These are phyloP conservation scores for Clavelina lepadiformis DNA, from an alignment of 23 tunicate species.

Conservation along the genomic window DNA sequence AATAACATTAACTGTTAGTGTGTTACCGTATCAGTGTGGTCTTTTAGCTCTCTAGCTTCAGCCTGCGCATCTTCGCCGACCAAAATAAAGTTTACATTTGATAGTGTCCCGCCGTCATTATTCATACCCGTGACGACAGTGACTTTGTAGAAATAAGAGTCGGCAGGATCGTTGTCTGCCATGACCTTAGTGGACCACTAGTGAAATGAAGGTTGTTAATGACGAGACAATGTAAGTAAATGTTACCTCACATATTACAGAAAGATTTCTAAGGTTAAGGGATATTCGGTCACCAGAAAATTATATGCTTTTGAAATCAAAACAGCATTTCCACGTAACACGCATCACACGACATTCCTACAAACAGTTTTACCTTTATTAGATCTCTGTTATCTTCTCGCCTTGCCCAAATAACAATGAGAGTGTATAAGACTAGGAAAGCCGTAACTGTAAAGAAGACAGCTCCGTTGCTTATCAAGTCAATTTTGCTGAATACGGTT, in stretches of 20 bases:
- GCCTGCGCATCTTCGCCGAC: conserved; percentile 37
- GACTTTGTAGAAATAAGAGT: conserved; percentile 33
- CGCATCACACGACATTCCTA: no score
- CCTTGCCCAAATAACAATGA: conserved; percentile 24
- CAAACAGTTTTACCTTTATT: conserved; percentile 29
- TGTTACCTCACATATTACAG: no score
- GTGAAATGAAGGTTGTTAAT: neutral
- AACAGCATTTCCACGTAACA: no score
- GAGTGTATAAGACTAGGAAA: conserved; percentile 5
- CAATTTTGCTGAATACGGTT: conserved; percentile 44
- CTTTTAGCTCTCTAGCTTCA: conserved; percentile 1
- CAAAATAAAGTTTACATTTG: conserved; percentile 15
- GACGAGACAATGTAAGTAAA: no score
- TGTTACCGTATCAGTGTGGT: conserved; percentile 8
- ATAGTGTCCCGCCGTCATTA: conserved; percentile 24
- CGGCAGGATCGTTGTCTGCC: conserved; percentile 8
- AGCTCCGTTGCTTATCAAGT: conserved; percentile 36
- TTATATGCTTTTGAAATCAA: no score
- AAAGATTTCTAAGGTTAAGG: no score
- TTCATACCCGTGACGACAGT: conserved; percentile 43
- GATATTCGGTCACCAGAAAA: no score
- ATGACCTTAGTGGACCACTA: conserved; percentile 37
- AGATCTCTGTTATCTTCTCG: conserved; percentile 38
- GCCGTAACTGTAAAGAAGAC: conserved; percentile 34
- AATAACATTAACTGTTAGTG: neutral